phyloP scores from a whole-genome alignment of 2,888 invertebrate genomes.

The Hypolimnas misippus region DNA sequence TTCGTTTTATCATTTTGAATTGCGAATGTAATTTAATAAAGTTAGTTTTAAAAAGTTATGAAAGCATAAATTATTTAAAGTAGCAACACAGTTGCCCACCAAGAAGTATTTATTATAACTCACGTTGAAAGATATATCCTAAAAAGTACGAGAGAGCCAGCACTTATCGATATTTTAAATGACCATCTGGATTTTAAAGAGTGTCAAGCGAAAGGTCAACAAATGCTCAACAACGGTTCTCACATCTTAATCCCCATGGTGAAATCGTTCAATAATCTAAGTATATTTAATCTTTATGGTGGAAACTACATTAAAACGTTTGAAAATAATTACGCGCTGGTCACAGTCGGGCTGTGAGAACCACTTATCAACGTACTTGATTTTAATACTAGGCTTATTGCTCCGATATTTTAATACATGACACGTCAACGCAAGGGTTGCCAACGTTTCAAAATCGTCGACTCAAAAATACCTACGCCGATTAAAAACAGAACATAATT shows the following conservation, averaged over 20 bases:
- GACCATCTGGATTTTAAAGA: slow-evolving; percentile 3
- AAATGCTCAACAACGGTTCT: slow-evolving; percentile 16
- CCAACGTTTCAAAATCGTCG: not conserved
- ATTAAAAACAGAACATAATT: not conserved
- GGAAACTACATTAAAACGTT: slow-evolving; percentile 26
- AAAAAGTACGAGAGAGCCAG: not conserved
- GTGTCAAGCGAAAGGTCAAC: slow-evolving; percentile 17
- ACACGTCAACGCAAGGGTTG: slow-evolving; percentile 6
- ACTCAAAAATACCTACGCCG: not conserved
- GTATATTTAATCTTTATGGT: slow-evolving; percentile 23
- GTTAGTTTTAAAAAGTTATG: too few relatives aligned
- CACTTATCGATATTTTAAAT: not conserved
- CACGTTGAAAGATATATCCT: too few relatives aligned
- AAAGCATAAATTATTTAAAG: too few relatives aligned
- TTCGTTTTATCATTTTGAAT: too few relatives aligned
- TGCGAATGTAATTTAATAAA: too few relatives aligned
- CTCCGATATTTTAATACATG: slow-evolving; percentile 24
- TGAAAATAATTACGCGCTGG: slow-evolving; percentile 33
- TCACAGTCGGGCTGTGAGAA: slow-evolving; percentile 40
- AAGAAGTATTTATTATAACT: too few relatives aligned
- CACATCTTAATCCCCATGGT: slow-evolving; percentile 16
- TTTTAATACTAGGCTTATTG: slow-evolving; percentile 29
- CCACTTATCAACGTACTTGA: slow-evolving; percentile 27
- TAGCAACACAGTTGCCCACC: too few relatives aligned
- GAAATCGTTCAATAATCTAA: slow-evolving; percentile 18